phyloP scores from a whole-genome alignment of 2,113 vertebrate genomes.

The Muntiacus muntjak region DNA sequence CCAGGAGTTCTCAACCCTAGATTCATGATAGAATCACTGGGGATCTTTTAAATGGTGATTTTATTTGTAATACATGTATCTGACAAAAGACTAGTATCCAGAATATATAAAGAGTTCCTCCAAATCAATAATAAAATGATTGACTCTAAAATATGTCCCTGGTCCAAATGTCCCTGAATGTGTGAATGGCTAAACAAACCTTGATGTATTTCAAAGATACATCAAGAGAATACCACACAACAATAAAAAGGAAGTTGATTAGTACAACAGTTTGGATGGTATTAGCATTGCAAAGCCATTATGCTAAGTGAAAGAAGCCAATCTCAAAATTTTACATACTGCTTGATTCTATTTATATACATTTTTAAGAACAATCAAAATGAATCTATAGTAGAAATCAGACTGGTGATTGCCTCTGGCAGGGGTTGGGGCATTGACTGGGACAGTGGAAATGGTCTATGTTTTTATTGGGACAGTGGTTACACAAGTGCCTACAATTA shows the following conservation, averaged over 20 bases:
- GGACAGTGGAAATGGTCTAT: background rate
- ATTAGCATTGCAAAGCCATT: background rate
- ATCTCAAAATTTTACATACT: background rate
- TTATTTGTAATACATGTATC: conserved; percentile 9
- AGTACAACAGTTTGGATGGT: background rate
- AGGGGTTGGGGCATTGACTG: background rate
- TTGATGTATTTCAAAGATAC: background rate
- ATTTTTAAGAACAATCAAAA: background rate
- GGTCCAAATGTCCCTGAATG: background rate
- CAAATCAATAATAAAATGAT: conserved; percentile 22
- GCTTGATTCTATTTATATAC: background rate
- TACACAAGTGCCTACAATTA: background rate
- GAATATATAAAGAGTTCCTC: background rate
- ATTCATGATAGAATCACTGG: background rate
- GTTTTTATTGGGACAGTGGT: background rate
- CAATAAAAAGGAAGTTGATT: background rate
- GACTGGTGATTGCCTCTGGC: background rate
- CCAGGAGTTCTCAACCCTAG: background rate
- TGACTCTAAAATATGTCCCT: background rate
- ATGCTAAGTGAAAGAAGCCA: background rate
- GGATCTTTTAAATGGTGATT: conserved; percentile 18
- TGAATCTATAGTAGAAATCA: conserved; percentile 11
- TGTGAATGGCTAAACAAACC: background rate
- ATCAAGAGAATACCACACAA: background rate
- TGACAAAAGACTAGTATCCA: background rate